Evolutionary conservation across 2,888 invertebrate species (phyloP), one percentile per base, ranked within the genome.

Genomic region (Poecilus cupreus): DNA sequence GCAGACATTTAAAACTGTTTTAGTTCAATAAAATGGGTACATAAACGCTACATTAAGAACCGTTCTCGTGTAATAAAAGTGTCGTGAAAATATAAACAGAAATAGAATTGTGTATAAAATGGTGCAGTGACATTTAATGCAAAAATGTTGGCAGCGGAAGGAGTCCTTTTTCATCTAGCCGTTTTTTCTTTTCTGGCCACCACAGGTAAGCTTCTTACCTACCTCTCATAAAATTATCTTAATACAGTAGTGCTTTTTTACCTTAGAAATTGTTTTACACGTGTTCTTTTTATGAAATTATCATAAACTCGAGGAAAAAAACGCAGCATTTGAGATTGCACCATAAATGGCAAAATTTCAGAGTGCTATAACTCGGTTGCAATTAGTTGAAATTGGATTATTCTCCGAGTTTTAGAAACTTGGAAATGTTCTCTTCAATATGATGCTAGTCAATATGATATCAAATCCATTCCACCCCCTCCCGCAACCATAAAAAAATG

Each of bases 141-240:
- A 20, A 79, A 70, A 70, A 80, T 80, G 80, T 80, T 80, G 80
- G 80, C 80, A 72, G 68, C 57, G 72, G 80, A 80, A 80, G 80
- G 80, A 57, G 20, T 80, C 13, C 57, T 80, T 49, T 80, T 80
- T 43, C 80, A 80, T 72, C 54, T 80, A 72, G 80, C 80, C 24
- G 80, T 80, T n/a, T 80, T 80, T 46, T 80, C 80, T 32, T 80
- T 80, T 43, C 72, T 80, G 80, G 80, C 80, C 22, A 80, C 80
- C 11, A 72, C 80, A 80, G 80, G 80, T 80, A 72, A 80, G 80
- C 60, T 43, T 46, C 72, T 72, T 46, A 46, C 18, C 8, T 46
- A 46, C 18, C 8, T 24, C 46, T 72, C 60, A 72, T 68, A 18
- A n/a, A 68, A 10, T 68, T 60, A 26, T 60, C 26, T 49, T n/a